These are phyloP conservation scores for Trematomus loennbergii DNA, from an alignment of 2,113 vertebrate genomes.

Conservation along the genomic window DNA sequence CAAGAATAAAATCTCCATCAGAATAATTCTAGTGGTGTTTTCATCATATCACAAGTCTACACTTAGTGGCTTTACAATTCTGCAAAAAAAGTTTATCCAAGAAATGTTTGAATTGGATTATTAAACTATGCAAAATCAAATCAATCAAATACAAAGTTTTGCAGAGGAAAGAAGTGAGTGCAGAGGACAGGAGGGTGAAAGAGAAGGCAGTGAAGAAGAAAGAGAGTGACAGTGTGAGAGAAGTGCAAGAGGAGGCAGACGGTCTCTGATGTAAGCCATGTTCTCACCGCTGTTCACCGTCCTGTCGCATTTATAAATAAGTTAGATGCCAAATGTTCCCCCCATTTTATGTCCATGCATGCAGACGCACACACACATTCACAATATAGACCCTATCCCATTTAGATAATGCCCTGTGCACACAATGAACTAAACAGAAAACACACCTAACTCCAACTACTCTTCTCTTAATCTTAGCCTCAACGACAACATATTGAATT, in stretches of 20 bases:
- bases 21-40: background rate
- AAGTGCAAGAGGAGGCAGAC: slow-evolving; percentile 66
- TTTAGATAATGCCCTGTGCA: background rate
- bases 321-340: slow-evolving; percentile 76
- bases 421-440: background rate
- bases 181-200: slow-evolving; percentile 27
- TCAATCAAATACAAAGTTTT: background rate
- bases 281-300: slow-evolving; percentile 71
- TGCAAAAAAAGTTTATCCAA: background rate
- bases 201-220: slow-evolving; percentile 42
- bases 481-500: background rate
- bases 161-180: background rate
- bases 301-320: slow-evolving; percentile 79
- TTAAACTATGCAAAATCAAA: background rate
- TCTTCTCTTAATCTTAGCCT: slow-evolving; percentile 1
- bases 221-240: slow-evolving; percentile 59
- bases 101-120: background rate
- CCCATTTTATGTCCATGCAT: slow-evolving; percentile 53
- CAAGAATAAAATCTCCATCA: background rate
- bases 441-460: slow-evolving; percentile 12
- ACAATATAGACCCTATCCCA: background rate
- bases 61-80: background rate
- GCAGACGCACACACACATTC: slow-evolving; percentile 32
- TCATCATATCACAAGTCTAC: background rate
- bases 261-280: slow-evolving; percentile 76